Evolutionary conservation across 2,797 vertebrate genomes (phyloP), one percentile per base, ranked within the genome.

Genomic region (Argentina silus): DNA sequence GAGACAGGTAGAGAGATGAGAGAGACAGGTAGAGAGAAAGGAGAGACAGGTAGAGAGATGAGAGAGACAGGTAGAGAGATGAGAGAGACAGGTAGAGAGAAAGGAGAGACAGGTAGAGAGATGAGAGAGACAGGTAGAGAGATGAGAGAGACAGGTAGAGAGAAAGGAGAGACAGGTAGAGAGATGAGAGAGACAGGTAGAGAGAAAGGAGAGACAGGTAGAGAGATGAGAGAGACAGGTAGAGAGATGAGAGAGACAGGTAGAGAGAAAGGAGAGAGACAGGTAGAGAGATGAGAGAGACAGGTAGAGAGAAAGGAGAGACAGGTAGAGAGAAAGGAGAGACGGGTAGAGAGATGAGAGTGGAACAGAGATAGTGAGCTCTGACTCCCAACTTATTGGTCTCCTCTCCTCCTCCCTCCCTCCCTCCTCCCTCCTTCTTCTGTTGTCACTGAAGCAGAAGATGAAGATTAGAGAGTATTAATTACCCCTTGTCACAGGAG

Each of bases 301-400:
- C 36, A 57, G 5, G 12, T 36, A 57, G 12, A 21, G 44, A 6
- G n/a, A n/a, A n/a, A n/a, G n/a, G n/a, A n/a, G n/a, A n/a, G n/a
- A n/a, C n/a, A n/a, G n/a, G n/a, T n/a, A n/a, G n/a, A n/a, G n/a
- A n/a, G n/a, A n/a, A n/a, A n/a, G n/a, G n/a, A n/a, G n/a, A n/a
- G n/a, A n/a, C n/a, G n/a, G 80, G 77, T 70, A 78, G 73, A 73
- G 53, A 79, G 72, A 89, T 70, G 76, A 79, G 69, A 51, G 47
- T 67, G 77, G 80, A 85, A 83, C 77, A 78, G 83, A 82, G 87
- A 90, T 89, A 80, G 86, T 90, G 70, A 82, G 80, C 77, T 86
- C 78, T 86, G 82, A 90, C 83, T 27, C 83, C 14, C 75, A 73
- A 61, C 76, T 76, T 84, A 79, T 87, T 83, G 81, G 62, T 70